A percentile compares a stretch with the other conserved stretches of the same genome.
Conservation (phyloP, 2,888 invertebrate genomes). For the Tipula helvola region DNA sequence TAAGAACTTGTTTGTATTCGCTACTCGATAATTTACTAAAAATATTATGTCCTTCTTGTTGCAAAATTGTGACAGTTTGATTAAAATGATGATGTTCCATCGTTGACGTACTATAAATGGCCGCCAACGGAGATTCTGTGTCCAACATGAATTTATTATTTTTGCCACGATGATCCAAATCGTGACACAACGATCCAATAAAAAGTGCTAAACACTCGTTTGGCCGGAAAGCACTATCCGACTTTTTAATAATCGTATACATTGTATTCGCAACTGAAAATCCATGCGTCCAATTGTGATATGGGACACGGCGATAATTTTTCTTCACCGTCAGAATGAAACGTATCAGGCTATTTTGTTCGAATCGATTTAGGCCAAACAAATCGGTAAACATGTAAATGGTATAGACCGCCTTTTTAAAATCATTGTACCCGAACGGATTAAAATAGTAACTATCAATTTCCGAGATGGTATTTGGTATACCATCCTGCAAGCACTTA, state of each 20-base stretch:
- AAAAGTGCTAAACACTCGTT: constrained; percentile 63
- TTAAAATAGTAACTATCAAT: constrained; percentile 55
- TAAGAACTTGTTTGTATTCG: constrained; percentile 65
- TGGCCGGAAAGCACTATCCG: constrained; percentile 40
- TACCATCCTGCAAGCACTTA: constrained; percentile 21
- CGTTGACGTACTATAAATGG: constrained; percentile 75
- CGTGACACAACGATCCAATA: constrained; percentile 72
- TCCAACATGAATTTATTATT: constrained; percentile 79
- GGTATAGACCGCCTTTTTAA: constrained; percentile 58
- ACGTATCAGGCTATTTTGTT: constrained; percentile 50
- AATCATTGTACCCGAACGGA: constrained; percentile 54
- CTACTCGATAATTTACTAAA: constrained; percentile 56
- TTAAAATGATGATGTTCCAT: constrained; percentile 85
- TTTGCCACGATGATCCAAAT: constrained; percentile 75
- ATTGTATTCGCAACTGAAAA: constrained; percentile 78
- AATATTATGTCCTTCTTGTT: constrained; percentile 78
- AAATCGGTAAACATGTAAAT: constrained; percentile 66
- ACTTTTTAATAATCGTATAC: constrained; percentile 57
- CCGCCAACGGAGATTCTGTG: constrained; percentile 67
- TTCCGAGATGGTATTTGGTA: constrained; percentile 24
- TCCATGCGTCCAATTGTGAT: constrained; percentile 82
- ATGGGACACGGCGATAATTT: constrained; percentile 72
- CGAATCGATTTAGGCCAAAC: constrained; percentile 53
- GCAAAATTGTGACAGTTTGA: constrained; percentile 73
- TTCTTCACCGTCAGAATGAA: constrained; percentile 73